Evolutionary conservation across 2,113 vertebrate species (phyloP).

Genomic region (Sciurus niger): DNA sequence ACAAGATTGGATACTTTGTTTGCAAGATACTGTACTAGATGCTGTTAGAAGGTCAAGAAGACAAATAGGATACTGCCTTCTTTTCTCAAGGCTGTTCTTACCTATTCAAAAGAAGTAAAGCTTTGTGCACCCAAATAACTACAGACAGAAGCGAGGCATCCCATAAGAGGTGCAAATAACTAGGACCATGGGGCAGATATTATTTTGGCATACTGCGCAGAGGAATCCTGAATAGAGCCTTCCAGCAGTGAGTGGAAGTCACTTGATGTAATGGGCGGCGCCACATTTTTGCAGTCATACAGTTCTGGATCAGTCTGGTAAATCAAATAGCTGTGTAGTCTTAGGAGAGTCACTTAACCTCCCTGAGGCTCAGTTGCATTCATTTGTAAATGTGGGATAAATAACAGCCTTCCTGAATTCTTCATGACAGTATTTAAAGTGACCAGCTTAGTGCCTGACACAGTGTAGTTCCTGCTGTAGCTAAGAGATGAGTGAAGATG

Average conservation of each 20-base stretch:
- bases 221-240: not conserved
- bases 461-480: not conserved
- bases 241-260: not conserved
- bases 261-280: not conserved
- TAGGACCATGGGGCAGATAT: not conserved
- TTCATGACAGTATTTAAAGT: conserved; percentile 44
- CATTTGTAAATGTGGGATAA: conserved; percentile 15
- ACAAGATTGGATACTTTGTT: conserved; percentile 28
- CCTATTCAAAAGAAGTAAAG: conserved; percentile 25
- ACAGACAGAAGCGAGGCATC: not conserved
- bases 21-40: not conserved
- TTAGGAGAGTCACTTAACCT: conserved; percentile 41
- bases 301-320: conserved; percentile 26
- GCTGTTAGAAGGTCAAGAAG: conserved; percentile 9
- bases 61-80: not conserved
- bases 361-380: not conserved
- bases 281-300: conserved; percentile 26
- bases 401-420: conserved; percentile 26
- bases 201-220: not conserved
- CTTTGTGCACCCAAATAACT: not conserved
- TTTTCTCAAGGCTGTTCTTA: conserved; percentile 27
- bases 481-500: not conserved
- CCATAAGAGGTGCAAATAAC: not conserved
- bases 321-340: not conserved
- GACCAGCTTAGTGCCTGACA: not conserved